Conservation (phyloP, 2,888 invertebrate genomes). For the Allolobophora icterica region DNA sequence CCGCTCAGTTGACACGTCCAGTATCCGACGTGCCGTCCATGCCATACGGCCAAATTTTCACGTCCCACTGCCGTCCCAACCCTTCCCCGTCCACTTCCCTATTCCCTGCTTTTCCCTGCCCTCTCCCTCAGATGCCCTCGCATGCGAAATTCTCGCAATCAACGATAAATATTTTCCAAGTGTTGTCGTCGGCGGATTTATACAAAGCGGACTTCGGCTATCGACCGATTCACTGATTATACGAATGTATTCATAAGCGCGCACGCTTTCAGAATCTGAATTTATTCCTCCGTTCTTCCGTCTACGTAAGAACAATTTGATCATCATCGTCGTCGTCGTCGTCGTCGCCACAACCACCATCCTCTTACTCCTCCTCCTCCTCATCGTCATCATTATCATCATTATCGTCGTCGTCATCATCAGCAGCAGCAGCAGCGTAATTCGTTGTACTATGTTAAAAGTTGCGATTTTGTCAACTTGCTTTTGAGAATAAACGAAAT, state of each 20-base stretch:
- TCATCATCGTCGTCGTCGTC: neutral
- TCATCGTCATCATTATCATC: too few relatives aligned
- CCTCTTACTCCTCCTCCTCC: too few relatives aligned
- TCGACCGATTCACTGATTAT: neutral
- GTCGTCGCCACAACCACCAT: neutral
- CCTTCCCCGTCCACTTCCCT: neutral
- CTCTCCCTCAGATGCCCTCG: neutral
- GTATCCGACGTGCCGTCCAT: neutral
- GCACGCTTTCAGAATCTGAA: neutral
- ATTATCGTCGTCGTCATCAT: too few relatives aligned
- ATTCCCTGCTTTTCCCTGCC: neutral
- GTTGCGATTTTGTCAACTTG: too few relatives aligned
- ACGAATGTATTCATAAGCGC: conserved; percentile 8
- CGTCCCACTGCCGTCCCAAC: neutral
- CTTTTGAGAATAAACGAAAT: too few relatives aligned
- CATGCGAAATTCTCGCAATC: neutral
- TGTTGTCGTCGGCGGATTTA: conserved; percentile 7
- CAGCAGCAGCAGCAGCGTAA: too few relatives aligned
- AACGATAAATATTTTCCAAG: neutral
- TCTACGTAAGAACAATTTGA: too few relatives aligned
- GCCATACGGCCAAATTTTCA: neutral
- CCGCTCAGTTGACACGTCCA: neutral
- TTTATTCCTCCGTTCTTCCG: neutral
- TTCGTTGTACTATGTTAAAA: too few relatives aligned
- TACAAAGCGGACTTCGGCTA: neutral